Evolutionary conservation across 2,888 invertebrate species (phyloP).

Genomic region (Thymelicus lineola): DNA sequence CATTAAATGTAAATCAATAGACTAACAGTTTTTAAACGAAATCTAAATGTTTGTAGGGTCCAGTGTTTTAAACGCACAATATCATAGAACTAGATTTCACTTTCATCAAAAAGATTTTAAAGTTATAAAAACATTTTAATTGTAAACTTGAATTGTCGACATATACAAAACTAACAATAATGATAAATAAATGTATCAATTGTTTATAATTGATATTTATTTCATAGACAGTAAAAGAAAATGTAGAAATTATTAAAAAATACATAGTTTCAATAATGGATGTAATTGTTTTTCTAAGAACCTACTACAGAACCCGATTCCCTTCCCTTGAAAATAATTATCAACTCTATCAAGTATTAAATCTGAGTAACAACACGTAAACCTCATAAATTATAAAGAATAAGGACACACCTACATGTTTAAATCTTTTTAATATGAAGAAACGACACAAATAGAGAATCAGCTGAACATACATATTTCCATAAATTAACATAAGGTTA

Average conservation of each 20-base stretch:
- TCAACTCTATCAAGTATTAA: constrained; percentile 22
- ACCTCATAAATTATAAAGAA: constrained; percentile 38
- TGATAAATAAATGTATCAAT: constrained; percentile 79
- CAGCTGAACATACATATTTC: constrained; percentile 53
- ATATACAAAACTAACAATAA: constrained; percentile 80
- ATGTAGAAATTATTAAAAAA: constrained; percentile 82
- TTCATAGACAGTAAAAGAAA: constrained; percentile 81
- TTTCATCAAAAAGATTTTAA: constrained; percentile 74
- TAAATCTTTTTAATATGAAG: constrained; percentile 53
- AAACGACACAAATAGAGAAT: constrained; percentile 55
- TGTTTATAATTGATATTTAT: constrained; percentile 83
- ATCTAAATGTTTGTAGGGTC: constrained; percentile 85
- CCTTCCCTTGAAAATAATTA: constrained; percentile 35
- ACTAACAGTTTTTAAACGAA: constrained; percentile 80
- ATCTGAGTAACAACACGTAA: constrained; percentile 12
- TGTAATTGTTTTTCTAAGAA: constrained; percentile 59
- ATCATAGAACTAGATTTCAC: constrained; percentile 82
- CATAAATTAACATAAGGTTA: constrained; percentile 65
- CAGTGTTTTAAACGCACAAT: constrained; percentile 85
- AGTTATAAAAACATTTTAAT: constrained; percentile 74
- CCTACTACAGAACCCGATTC: constrained; percentile 41
- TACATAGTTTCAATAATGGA: constrained; percentile 83
- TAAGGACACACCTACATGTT: constrained; percentile 41
- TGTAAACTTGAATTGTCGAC: constrained; percentile 78
- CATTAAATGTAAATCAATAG: constrained; percentile 80